Evolutionary conservation across 1,140 invertebrate genomes (phyloP).

Genomic region (Diachasma alloeum): DNA sequence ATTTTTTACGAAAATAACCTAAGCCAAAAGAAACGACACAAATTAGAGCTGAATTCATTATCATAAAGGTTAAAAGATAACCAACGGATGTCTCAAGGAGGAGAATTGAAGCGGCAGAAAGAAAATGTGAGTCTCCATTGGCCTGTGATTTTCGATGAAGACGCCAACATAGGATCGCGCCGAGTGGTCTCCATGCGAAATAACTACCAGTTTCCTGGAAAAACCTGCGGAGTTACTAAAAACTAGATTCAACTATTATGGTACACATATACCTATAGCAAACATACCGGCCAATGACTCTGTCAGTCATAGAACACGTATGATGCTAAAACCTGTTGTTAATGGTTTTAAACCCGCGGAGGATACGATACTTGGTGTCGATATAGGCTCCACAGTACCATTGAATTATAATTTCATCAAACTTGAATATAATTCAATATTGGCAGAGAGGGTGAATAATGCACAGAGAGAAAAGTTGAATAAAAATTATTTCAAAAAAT

Average conservation of each 20-base stretch:
- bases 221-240: constrained; percentile 20
- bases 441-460: background rate
- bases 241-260: constrained; percentile 27
- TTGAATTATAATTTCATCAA: background rate
- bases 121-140: background rate
- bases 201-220: constrained; percentile 27
- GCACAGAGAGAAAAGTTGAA: no score
- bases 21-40: background rate
- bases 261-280: background rate
- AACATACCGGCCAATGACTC: constrained; percentile 29
- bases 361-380: background rate
- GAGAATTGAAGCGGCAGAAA: background rate
- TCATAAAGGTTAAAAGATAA: background rate
- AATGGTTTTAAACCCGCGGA: background rate
- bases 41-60: background rate
- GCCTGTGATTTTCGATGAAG: background rate
- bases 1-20: background rate
- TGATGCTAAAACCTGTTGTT: background rate
- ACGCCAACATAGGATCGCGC: background rate
- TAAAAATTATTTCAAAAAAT: no score
- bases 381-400: background rate
- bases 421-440: background rate
- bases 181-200: background rate
- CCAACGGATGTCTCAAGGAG: background rate
- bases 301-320: constrained; percentile 28